Evolutionary conservation across 37 sponge, comb jelly and placozoan genomes (phyloP), one percentile per base, ranked within the genome.

Genomic region (Mnemiopsis leidyi): DNA sequence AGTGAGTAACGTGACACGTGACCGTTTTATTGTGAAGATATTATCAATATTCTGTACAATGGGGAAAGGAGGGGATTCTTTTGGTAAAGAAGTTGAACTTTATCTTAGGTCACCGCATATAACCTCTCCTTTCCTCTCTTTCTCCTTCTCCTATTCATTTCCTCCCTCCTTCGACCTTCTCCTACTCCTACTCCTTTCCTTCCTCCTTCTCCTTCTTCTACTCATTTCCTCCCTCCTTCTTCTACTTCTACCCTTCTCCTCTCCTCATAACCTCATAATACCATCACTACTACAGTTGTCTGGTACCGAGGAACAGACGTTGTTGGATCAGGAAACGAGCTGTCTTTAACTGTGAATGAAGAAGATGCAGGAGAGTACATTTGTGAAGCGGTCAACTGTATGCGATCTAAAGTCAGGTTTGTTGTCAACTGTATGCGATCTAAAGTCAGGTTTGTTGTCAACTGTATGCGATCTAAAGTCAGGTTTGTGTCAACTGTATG

Each of bases 341-440:
- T 77, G 1, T 31, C 36, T 0, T 3, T 77, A 1, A 32, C 32
- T 3, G 36, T 77, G 7, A 32, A 16, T 20, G 32, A 28, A 0
- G 79, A 28, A 16, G 20, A 77, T 32, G 36, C 35, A 20, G 79
- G 79, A 32, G 79, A 77, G 36, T 77, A 77, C 35, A 20, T 34
- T 9, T 77, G 79, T 77, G 79, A 34, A 77, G 79, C 79, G 30
- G 32, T 32, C 5, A 77, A 77, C 79, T 77, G 79, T 77, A 77
- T 32, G 79, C 30, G 18, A 1, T 16, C 26, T 36, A 32, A 26
- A 31, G 79, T 34, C 34, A 48, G 13, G 61, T 48, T 18, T 18
- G 61, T 48, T 48, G 9, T 48, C n/a, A n/a, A n/a, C n/a, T n/a
- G n/a, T n/a, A n/a, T n/a, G n/a, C n/a, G n/a, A n/a, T n/a, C n/a